Evolutionary conservation across 2,797 vertebrate genomes (phyloP).

Genomic region (Tragopan temminckii): DNA sequence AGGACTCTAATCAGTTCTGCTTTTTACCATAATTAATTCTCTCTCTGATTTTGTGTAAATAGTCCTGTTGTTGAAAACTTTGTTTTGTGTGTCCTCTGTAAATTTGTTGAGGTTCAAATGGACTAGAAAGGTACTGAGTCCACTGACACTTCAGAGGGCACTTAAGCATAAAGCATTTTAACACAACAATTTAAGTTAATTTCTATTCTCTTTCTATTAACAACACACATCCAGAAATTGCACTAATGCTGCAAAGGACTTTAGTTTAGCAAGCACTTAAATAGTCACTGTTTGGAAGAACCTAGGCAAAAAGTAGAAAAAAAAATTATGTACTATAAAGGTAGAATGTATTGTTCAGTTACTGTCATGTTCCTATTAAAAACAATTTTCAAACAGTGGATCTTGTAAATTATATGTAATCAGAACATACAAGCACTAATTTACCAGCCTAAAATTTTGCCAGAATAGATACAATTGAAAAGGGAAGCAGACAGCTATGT

Average conservation of each 20-base stretch:
- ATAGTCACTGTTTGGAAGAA: not conserved
- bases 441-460: not conserved
- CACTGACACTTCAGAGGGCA: not conserved
- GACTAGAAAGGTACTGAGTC: not conserved
- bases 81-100: not conserved
- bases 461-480: not conserved
- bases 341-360: not conserved
- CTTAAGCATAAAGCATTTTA: not conserved
- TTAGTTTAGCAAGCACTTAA: not conserved
- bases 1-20: not conserved
- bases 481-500: not conserved
- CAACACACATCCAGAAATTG: not conserved
- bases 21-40: constrained; percentile 12
- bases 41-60: not conserved
- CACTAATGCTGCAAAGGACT: not conserved
- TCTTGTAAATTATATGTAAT: not conserved
- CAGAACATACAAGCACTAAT: not conserved
- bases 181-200: not conserved
- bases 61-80: not conserved
- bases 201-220: not conserved
- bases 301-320: not conserved
- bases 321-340: not conserved
- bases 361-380: not conserved
- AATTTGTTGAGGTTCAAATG: fast-evolving
- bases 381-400: not conserved